These are phyloP conservation scores for Champsocephalus gunnari DNA, from an alignment of 2,797 vertebrate species.

Conservation along the genomic window DNA sequence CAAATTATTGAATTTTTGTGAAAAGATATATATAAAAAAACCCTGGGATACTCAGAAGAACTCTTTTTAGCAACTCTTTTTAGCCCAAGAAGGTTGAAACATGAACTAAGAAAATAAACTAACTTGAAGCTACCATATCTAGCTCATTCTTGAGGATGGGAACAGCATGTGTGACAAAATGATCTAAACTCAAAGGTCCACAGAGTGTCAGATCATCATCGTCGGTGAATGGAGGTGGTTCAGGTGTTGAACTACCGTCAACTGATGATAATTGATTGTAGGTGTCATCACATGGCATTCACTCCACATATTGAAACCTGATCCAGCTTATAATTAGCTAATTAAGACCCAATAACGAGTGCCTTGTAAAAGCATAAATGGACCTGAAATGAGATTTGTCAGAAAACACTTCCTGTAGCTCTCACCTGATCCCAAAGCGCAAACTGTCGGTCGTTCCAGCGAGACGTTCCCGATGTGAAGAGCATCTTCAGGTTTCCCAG, in stretches of 20 bases:
- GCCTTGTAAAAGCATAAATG: not conserved
- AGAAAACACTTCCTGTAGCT: not conserved
- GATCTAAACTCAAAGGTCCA: not conserved
- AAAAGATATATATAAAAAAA: too few species aligned
- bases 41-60: too few species aligned
- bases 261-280: not conserved
- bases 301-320: not conserved
- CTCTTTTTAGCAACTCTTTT: too few species aligned
- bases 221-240: not conserved
- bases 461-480: conserved; percentile 89
- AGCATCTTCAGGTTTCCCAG: conserved; percentile 91
- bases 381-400: not conserved
- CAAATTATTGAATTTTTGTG: too few species aligned
- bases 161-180: too few species aligned
- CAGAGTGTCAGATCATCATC: conserved; percentile 3
- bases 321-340: not conserved
- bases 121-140: too few species aligned
- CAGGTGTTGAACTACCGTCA: conserved; percentile 1
- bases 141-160: too few species aligned
- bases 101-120: too few species aligned
- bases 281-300: not conserved
- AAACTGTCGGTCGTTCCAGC: conserved; percentile 92
- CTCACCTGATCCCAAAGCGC: conserved; percentile 80
- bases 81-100: too few species aligned
- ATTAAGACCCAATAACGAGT: not conserved